Conservation (phyloP, 2,113 vertebrate genomes). For the Ceyx margarethae region DNA sequence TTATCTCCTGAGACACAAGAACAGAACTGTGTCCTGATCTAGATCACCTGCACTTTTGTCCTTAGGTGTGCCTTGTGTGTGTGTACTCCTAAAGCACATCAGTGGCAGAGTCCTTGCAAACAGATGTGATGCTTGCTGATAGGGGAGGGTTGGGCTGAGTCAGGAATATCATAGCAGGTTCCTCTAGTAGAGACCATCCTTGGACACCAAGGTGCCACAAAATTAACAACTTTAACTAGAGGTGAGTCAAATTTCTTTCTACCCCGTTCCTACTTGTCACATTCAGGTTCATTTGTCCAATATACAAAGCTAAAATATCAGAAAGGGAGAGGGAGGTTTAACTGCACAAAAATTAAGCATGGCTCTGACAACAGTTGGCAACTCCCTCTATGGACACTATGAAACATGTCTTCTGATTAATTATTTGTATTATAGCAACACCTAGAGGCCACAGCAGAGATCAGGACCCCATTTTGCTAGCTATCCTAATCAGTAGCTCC, state of each 20-base stretch:
- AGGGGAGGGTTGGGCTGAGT: not conserved
- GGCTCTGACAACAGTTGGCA: not conserved
- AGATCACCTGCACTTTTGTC: not conserved
- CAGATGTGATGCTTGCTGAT: not conserved
- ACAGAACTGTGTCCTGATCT: not conserved
- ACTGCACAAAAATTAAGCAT: not conserved
- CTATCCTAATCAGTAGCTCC: not conserved
- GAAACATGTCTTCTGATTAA: conserved; percentile 24
- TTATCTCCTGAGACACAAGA: not conserved
- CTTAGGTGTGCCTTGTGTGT: not conserved
- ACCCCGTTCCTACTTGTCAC: not conserved
- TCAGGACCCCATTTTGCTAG: conserved; percentile 10
- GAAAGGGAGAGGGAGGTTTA: not conserved
- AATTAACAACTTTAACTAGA: not conserved
- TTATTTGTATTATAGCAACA: conserved; percentile 66
- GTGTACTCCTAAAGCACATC: not conserved
- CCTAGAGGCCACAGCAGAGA: conserved; percentile 59
- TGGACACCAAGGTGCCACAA: not conserved
- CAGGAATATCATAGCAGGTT: not conserved
- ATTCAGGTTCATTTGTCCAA: not conserved
- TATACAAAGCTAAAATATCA: not conserved
- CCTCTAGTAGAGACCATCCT: not conserved
- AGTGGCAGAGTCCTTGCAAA: not conserved
- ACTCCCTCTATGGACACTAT: not conserved
- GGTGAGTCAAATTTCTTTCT: not conserved